A percentile compares a stretch with the other conserved stretches of the same genome.
Evolutionary conservation across 37 sponge, comb jelly and placozoan species (phyloP).

Genomic region (Crambe crambe): DNA sequence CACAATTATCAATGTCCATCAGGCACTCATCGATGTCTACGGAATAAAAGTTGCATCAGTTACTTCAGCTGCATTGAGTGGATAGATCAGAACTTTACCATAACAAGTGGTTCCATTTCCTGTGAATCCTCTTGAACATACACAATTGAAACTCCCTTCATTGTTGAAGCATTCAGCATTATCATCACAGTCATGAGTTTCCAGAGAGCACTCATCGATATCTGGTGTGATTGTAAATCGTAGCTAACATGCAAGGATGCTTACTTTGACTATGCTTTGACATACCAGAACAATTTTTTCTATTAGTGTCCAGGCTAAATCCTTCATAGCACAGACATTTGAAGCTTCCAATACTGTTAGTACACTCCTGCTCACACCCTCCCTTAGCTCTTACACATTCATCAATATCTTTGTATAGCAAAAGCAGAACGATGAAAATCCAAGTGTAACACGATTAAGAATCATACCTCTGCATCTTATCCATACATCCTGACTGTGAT

Average conservation of each 20-base stretch:
- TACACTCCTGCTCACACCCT: conserved; percentile 39
- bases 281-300: conserved; percentile 17
- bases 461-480: conserved; percentile 22
- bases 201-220: conserved; percentile 10
- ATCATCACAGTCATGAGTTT: neutral
- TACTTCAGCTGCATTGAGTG: neutral
- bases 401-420: conserved; percentile 29
- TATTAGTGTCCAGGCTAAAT: neutral
- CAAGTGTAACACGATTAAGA: no score
- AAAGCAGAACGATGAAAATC: neutral
- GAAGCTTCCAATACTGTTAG: conserved; percentile 47
- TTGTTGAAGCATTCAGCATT: conserved; percentile 22
- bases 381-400: conserved; percentile 31
- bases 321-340: conserved; percentile 21
- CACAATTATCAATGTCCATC: neutral
- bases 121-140: conserved; percentile 16
- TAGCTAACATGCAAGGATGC: neutral
- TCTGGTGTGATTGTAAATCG: neutral
- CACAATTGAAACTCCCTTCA: conserved; percentile 19
- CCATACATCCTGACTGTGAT: conserved; percentile 16
- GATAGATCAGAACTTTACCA: neutral
- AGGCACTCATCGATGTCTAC: conserved; percentile 5
- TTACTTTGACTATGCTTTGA: no score
- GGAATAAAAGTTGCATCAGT: neutral
- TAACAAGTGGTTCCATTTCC: neutral